phyloP scores from a whole-genome alignment of 2,888 invertebrate genomes.

The Parelbella ahira region DNA sequence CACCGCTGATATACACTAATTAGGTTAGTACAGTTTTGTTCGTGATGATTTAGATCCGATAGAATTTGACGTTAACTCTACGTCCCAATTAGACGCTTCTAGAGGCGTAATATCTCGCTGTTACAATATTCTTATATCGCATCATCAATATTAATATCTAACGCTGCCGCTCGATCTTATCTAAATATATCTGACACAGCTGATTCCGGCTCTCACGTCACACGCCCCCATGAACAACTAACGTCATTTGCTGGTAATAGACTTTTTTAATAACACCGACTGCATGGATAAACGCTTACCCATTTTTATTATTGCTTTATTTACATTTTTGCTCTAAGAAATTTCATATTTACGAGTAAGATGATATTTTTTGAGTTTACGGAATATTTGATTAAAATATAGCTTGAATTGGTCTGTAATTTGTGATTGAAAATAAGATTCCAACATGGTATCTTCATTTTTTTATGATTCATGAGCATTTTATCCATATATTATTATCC shows the following conservation, averaged over 20 bases:
- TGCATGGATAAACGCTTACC: slow-evolving; percentile 15
- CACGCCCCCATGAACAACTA: slow-evolving; percentile 30
- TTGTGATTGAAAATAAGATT: no score
- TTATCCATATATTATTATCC: no score
- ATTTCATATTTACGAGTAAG: no score
- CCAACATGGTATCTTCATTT: no score
- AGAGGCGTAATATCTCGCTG: slow-evolving; percentile 21
- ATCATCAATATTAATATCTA: slow-evolving; percentile 29
- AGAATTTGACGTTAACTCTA: slow-evolving; percentile 1
- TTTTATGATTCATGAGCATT: no score
- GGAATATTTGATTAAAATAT: no score
- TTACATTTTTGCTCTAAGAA: no score
- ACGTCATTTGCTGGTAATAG: slow-evolving; percentile 36
- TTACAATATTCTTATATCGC: slow-evolving; percentile 27
- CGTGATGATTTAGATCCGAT: slow-evolving; percentile 4
- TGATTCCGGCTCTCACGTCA: slow-evolving; percentile 37
- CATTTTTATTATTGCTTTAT: slow-evolving; percentile 7
- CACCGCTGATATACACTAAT: neutral
- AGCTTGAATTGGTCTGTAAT: no score
- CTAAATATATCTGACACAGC: slow-evolving; percentile 37
- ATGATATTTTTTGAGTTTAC: no score
- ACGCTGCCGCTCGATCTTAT: slow-evolving; percentile 25
- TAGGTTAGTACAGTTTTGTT: neutral
- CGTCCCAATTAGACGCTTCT: slow-evolving; percentile 9
- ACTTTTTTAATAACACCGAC: slow-evolving; percentile 28